Conservation (phyloP, 2,888 invertebrate genomes). For the Leptopilina myrica region DNA sequence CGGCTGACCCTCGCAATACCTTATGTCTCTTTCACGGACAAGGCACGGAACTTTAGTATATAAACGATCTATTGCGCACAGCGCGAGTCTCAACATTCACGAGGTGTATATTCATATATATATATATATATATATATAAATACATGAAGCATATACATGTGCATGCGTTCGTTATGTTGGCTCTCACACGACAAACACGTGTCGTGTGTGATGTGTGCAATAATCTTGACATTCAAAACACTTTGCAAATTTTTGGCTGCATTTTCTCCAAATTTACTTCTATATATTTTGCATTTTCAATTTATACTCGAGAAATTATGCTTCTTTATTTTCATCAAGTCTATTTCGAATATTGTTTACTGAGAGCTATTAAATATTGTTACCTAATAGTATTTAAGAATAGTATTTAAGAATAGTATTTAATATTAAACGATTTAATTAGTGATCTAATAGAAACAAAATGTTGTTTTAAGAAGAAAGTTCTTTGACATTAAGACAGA, state of each 20-base stretch:
- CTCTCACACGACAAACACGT: constrained; percentile 13
- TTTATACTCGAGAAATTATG: too few species aligned
- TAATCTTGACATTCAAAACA: constrained; percentile 29
- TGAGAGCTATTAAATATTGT: too few species aligned
- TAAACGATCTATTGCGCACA: constrained; percentile 50
- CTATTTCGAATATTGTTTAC: too few species aligned
- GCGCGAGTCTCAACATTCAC: constrained; percentile 17
- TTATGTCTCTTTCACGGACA: constrained; percentile 57
- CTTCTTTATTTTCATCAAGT: too few species aligned
- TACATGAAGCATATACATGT: too few species aligned
- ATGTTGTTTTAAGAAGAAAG: too few species aligned
- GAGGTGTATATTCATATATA: neutral
- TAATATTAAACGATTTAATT: too few species aligned
- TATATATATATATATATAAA: neutral
- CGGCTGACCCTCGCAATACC: constrained; percentile 55
- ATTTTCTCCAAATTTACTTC: neutral
- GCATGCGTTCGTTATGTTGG: neutral
- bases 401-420: too few species aligned
- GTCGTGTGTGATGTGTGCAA: constrained; percentile 16
- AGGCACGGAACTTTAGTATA: constrained; percentile 53
- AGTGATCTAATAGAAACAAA: too few species aligned
- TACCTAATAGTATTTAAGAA: too few species aligned
- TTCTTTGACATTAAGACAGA: too few species aligned
- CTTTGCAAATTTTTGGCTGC: constrained; percentile 12
- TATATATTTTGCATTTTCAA: too few species aligned